Evolutionary conservation across 2,113 vertebrate genomes (phyloP), one percentile per base, ranked within the genome.

Genomic region (Bubalus kerabau): DNA sequence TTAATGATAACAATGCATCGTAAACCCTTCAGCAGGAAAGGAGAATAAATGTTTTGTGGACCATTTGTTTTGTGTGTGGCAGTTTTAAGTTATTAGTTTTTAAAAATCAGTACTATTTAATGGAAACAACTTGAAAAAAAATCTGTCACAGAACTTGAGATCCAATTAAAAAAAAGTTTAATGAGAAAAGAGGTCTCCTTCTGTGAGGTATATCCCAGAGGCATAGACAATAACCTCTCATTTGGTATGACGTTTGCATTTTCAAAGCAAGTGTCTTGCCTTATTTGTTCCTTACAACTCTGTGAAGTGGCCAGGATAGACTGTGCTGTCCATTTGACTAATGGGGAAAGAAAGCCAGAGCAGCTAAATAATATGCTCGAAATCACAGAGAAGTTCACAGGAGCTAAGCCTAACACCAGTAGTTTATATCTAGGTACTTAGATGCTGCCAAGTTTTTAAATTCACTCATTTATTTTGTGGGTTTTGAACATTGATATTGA

Each of bases 11-110:
- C 99, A 99, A 99, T 99, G 99, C 99, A 99, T 99, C 99, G 99
- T 98, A 99, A 99, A 99, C 99, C 99, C 98, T 99, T 99, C 99
- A 99, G 99, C 98, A 99, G 99, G 99, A 99, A 99, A 99, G 99
- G 99, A 99, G 99, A 99, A 98, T 98, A 74, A 40, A 74, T 19
- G 96, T 98, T 98, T 95, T 98, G 98, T 98, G 98, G 98, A 99
- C 98, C 99, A 98, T 99, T 98, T 99, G 87, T 43, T 98, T 98
- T 30, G 4, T 98, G 94, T 96, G 99, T 99, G 98, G 98, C 99
- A 99, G 98, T 99, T 99, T 99, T 99, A 99, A 99, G 99, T 99
- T 99, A 99, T 99, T 99, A 99, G 99, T 99, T 99, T 99, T 98
- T 97, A 98, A 98, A 99, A 99, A 40, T 98, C 50, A 97, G 98